These are phyloP conservation scores for Ganaspis brasiliensis DNA, from an alignment of 2,888 invertebrate species.

Conservation along the genomic window DNA sequence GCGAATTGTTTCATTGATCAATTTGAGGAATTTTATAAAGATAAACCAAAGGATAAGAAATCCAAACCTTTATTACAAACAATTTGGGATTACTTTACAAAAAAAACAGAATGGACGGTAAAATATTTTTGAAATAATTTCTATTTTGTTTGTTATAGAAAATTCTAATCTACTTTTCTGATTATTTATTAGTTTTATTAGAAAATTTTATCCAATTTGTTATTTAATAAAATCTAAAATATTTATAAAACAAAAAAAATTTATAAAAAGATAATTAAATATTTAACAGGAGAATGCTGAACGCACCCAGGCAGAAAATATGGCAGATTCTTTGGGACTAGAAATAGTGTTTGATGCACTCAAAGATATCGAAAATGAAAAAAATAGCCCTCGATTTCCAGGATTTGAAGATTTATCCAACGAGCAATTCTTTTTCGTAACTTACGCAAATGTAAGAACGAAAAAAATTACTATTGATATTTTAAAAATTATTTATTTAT, in stretches of 20 bases:
- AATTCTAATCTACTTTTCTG: no score
- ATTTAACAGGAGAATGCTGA: neutral
- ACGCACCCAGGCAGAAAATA: slow-evolving; percentile 48
- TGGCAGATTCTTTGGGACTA: slow-evolving; percentile 50
- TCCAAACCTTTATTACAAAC: neutral
- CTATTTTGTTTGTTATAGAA: no score
- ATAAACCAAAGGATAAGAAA: neutral
- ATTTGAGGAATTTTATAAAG: neutral
- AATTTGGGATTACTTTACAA: neutral
- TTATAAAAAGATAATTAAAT: neutral
- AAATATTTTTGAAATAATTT: no score
- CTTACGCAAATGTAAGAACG: slow-evolving; percentile 75
- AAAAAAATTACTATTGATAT: no score
- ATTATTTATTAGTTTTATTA: neutral
- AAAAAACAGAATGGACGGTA: neutral
- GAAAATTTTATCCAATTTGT: neutral
- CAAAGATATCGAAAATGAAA: slow-evolving; percentile 52
- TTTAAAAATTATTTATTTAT: no score
- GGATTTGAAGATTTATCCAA: slow-evolving; percentile 74
- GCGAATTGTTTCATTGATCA: slow-evolving; percentile 11
- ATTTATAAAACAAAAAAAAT: no score
- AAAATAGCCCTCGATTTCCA: slow-evolving; percentile 69
- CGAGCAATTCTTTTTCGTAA: slow-evolving; percentile 78
- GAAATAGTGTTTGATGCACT: slow-evolving; percentile 41
- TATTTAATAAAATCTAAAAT: neutral